Conservation (phyloP, 1,140 invertebrate species). For the Drosophila malerkotliana region DNA sequence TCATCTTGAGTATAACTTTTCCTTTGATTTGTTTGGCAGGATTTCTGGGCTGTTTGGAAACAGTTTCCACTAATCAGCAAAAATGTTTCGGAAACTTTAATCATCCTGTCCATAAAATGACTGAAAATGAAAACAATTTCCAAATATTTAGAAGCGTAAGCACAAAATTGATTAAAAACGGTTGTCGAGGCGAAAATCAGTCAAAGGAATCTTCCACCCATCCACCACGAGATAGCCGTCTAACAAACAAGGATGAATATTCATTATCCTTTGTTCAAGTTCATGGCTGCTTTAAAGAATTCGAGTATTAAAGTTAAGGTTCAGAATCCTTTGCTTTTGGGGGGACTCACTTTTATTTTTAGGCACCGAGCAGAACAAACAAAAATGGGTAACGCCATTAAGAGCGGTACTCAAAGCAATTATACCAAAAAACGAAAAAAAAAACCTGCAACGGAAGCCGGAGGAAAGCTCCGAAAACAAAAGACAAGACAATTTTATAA, state of each 20-base stretch:
- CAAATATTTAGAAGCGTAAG: conserved; percentile 8
- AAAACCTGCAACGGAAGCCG: conserved; percentile 11
- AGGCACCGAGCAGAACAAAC: conserved; percentile 17
- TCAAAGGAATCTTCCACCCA: neutral
- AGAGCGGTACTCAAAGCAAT: conserved; percentile 38
- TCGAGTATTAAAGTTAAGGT: conserved; percentile 13
- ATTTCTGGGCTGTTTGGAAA: neutral
- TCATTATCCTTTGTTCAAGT: conserved; percentile 4
- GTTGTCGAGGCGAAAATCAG: conserved; percentile 4
- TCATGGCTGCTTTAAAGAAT: conserved; percentile 8
- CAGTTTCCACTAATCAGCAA: conserved; percentile 46
- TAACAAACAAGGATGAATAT: neutral
- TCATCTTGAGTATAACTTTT: conserved; percentile 16
- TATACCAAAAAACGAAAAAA: conserved; percentile 24
- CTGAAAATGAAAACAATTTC: conserved; percentile 35
- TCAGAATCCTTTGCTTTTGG: conserved; percentile 12
- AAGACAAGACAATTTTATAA: conserved; percentile 49
- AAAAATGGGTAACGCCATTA: conserved; percentile 20
- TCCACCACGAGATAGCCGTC: neutral
- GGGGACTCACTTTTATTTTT: conserved; percentile 24
- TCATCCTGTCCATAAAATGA: conserved; percentile 3
- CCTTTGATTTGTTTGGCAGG: conserved; percentile 7
- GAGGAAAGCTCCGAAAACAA: conserved; percentile 10
- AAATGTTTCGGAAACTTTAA: conserved; percentile 38
- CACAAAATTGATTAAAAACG: conserved; percentile 3